These are phyloP conservation scores for Lytechinus pictus DNA, from an alignment of 35 echinoderm and acorn worm species.

Conservation along the genomic window DNA sequence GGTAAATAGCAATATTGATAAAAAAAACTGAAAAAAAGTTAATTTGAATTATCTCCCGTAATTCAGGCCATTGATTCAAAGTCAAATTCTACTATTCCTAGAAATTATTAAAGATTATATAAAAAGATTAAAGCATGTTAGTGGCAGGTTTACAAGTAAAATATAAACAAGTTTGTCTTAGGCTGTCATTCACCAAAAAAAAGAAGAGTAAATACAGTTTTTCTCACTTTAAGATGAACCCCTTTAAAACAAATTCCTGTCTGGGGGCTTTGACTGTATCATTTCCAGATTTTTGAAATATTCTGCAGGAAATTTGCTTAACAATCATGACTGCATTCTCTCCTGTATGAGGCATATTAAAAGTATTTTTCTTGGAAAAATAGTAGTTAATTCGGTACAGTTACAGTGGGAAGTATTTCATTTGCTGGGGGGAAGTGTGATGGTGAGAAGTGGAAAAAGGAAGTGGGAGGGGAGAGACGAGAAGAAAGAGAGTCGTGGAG, in stretches of 20 bases:
- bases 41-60: not conserved
- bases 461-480: not conserved
- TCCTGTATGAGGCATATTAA: not conserved
- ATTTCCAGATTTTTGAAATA: not conserved
- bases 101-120: not conserved
- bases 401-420: not conserved
- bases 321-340: not conserved
- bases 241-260: not conserved
- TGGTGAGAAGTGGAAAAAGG: not conserved
- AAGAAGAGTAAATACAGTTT: too few species aligned
- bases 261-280: not conserved
- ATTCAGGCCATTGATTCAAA: not conserved
- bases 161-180: too few species aligned
- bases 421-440: not conserved
- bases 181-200: too few species aligned
- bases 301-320: not conserved
- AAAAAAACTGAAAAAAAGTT: too few species aligned
- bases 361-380: not conserved
- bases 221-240: too few species aligned
- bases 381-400: not conserved
- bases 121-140: not conserved
- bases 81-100: not conserved
- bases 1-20: too few species aligned
- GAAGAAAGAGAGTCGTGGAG: not conserved
- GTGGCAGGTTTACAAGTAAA: not conserved